A percentile compares a stretch with the other conserved stretches of the same genome.
phyloP scores from a whole-genome alignment of 2,797 vertebrate species.

The Ispidina lecontei region DNA sequence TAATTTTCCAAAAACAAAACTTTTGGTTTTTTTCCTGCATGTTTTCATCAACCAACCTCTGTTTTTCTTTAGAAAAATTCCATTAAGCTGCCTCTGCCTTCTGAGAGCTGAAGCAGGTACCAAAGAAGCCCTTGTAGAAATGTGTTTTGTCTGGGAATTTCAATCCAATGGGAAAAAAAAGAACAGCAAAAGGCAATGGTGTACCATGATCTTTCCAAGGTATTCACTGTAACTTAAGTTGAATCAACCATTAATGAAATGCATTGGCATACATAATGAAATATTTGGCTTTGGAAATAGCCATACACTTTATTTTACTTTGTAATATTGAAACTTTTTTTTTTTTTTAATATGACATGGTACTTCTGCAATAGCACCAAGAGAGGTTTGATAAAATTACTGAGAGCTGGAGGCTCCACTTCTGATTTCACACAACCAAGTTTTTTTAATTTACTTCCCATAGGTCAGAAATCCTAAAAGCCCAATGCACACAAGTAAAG shows the following conservation, averaged over 20 bases:
- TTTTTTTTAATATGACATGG: neutral
- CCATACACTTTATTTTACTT: neutral
- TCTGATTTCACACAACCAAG: neutral
- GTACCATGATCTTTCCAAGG: neutral
- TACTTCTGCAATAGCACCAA: neutral
- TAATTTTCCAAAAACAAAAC: neutral
- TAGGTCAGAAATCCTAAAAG: neutral
- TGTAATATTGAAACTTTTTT: neutral
- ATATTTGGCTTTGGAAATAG: neutral
- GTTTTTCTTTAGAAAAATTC: neutral
- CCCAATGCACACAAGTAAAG: neutral
- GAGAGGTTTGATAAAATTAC: neutral
- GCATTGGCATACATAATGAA: neutral
- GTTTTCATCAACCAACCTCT: neutral
- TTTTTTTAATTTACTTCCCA: neutral
- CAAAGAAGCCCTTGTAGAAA: neutral
- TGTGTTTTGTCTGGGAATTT: neutral
- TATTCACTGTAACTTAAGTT: neutral
- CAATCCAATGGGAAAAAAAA: neutral
- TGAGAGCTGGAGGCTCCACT: neutral
- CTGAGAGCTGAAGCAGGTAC: neutral
- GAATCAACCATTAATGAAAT: neutral
- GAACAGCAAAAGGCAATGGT: neutral
- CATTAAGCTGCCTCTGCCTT: neutral
- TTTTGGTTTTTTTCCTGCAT: neutral